phyloP scores from a whole-genome alignment of 1,140 invertebrate genomes.

The Sesamia nonagrioides region DNA sequence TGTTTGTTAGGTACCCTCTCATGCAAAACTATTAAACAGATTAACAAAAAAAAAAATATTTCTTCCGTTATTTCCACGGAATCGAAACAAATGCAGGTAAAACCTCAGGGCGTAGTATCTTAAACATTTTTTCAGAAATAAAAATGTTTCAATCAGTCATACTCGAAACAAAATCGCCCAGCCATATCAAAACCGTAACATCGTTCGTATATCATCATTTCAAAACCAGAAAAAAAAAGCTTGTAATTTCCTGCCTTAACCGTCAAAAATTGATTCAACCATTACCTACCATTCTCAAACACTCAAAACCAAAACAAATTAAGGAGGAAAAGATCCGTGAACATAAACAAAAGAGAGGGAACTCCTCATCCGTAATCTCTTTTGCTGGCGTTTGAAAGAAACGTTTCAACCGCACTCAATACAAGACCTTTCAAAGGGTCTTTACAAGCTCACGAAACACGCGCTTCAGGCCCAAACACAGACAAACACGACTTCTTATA shows the following conservation, averaged over 20 bases:
- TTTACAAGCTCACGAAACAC: constrained; percentile 33
- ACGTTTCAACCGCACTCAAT: constrained; percentile 46
- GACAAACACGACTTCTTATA: constrained; percentile 45
- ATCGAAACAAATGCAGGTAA: no score
- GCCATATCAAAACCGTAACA: not conserved
- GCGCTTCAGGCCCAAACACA: constrained; percentile 34
- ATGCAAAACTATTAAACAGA: no score
- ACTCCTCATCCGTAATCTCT: constrained; percentile 47
- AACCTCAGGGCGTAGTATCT: no score
- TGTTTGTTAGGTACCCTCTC: no score
- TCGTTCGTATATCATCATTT: no score
- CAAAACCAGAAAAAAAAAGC: not conserved
- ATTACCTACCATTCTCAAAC: constrained; percentile 33
- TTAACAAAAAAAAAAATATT: no score
- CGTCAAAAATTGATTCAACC: constrained; percentile 33
- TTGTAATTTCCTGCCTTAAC: not conserved
- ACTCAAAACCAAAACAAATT: constrained; percentile 42
- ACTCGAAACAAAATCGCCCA: not conserved
- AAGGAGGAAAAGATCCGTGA: constrained; percentile 39
- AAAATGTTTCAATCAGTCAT: no score
- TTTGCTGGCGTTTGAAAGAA: constrained; percentile 45
- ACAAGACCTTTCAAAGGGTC: constrained; percentile 45
- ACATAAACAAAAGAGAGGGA: constrained; percentile 43
- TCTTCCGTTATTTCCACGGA: no score
- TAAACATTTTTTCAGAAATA: no score